Conservation (phyloP, 2,113 vertebrate species). For the Pomatorhinus ruficollis region DNA sequence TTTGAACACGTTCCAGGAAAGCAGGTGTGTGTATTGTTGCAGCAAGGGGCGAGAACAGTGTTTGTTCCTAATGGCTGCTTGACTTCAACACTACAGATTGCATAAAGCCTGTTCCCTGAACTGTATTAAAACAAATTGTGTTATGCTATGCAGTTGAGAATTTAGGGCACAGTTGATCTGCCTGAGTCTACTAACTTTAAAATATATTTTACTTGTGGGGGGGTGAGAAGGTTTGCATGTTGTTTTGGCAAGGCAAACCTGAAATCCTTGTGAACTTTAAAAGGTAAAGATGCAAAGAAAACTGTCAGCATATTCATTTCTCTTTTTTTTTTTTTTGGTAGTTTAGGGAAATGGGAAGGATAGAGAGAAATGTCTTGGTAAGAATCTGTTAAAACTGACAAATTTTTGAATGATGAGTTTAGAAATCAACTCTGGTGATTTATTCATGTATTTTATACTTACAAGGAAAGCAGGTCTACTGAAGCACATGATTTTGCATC, state of each 20-base stretch:
- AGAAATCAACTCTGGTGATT: not conserved
- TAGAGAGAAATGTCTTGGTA: not conserved
- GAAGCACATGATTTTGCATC: not conserved
- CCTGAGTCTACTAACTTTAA: not conserved
- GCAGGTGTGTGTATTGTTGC: slow-evolving; percentile 39
- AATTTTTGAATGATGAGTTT: not conserved
- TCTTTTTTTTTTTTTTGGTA: not conserved
- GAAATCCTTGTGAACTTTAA: not conserved
- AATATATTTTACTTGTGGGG: not conserved
- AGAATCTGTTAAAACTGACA: not conserved
- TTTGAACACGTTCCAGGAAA: slow-evolving; percentile 15
- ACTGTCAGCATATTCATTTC: not conserved
- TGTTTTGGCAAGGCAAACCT: not conserved
- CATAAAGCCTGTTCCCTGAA: slow-evolving; percentile 21
- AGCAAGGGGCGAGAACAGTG: not conserved
- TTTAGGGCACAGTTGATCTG: not conserved
- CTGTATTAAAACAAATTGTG: not conserved
- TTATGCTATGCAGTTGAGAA: not conserved
- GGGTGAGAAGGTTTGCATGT: not conserved
- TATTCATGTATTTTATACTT: not conserved
- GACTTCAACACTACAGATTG: slow-evolving; percentile 40
- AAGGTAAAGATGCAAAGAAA: not conserved
- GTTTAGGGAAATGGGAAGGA: not conserved
- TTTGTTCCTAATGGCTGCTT: slow-evolving; percentile 47
- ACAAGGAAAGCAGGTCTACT: not conserved